A percentile compares a stretch with the other conserved stretches of the same genome.
Evolutionary conservation across 2,113 vertebrate genomes (phyloP).

Genomic region (Coreoperca whiteheadi): DNA sequence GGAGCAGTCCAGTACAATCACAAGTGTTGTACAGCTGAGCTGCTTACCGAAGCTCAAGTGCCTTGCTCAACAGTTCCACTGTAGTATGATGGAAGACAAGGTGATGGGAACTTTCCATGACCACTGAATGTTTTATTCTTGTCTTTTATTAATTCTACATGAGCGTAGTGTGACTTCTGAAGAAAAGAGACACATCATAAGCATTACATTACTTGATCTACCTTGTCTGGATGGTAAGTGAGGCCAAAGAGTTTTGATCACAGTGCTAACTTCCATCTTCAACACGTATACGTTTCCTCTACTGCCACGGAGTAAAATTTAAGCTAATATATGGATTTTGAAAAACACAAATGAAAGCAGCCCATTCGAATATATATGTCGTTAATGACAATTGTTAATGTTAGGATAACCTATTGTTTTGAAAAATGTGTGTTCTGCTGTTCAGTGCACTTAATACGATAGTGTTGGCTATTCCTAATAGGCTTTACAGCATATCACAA

Average conservation of each 20-base stretch:
- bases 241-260: background rate
- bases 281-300: background rate
- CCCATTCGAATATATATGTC: no score
- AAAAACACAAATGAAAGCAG: background rate
- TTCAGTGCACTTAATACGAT: background rate
- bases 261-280: background rate
- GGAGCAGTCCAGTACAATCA: background rate
- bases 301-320: background rate
- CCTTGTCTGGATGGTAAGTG: background rate
- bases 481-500: no score
- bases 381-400: no score
- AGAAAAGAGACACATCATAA: background rate
- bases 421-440: background rate
- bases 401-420: background rate
- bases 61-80: constrained; percentile 1
- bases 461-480: background rate
- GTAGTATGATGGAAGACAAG: background rate
- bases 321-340: background rate
- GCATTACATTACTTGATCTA: background rate
- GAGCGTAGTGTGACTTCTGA: background rate
- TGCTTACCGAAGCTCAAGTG: constrained; percentile 7
- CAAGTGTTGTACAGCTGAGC: constrained; percentile 2
- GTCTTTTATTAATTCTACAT: background rate
- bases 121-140: background rate
- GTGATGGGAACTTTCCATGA: background rate